phyloP scores from a whole-genome alignment of 1,140 invertebrate species.

The Lucilia cuprina region DNA sequence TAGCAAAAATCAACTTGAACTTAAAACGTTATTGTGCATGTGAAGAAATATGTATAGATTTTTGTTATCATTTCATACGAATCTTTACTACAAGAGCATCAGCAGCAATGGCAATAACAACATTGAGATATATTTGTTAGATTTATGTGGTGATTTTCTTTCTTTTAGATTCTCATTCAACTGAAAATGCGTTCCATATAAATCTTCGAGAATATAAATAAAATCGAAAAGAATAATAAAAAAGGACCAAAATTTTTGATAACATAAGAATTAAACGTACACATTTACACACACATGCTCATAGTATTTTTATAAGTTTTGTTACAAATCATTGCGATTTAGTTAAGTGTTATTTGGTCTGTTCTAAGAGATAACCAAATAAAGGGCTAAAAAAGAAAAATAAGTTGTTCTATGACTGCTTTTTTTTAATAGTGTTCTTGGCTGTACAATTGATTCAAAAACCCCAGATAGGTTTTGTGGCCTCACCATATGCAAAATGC shows the following conservation, averaged over 20 bases:
- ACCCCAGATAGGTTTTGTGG: no score
- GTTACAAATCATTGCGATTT: no score
- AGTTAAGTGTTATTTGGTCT: no score
- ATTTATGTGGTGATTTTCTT: not conserved
- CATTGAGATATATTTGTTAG: not conserved
- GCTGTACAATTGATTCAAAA: no score
- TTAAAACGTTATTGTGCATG: not conserved
- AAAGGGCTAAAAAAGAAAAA: no score
- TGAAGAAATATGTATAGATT: not conserved
- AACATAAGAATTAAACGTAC: not conserved
- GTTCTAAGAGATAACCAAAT: no score
- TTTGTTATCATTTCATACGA: not conserved
- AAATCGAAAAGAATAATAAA: not conserved
- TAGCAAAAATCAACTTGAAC: not conserved
- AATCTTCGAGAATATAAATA: not conserved
- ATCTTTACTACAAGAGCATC: not conserved
- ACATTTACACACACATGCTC: no score
- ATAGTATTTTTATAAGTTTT: no score
- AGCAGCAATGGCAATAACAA: not conserved
- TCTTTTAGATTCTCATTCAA: not conserved
- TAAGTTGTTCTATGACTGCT: no score
- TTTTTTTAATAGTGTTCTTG: no score
- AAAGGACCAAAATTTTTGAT: not conserved
- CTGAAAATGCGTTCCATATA: not conserved
- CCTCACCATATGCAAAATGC: no score